Evolutionary conservation across 2,888 invertebrate species (phyloP).

Genomic region (Girardia tigrina): DNA sequence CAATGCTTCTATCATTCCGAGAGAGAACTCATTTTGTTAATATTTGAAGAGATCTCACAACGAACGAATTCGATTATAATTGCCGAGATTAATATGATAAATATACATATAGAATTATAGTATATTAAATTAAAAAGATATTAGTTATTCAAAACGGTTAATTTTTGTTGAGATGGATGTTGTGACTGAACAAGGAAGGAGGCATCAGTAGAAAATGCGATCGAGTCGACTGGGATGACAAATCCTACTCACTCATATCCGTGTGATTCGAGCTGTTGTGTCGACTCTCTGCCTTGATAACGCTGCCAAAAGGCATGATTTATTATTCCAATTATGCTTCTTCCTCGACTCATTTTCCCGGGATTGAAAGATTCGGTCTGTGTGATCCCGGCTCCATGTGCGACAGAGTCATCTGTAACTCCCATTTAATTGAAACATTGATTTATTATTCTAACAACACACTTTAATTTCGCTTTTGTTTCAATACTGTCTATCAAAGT

Average conservation of each 20-base stretch:
- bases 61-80: no score
- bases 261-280: background rate
- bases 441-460: background rate
- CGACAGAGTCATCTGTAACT: background rate
- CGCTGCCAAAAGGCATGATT: background rate
- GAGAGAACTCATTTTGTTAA: no score
- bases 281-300: background rate
- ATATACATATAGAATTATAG: background rate
- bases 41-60: no score
- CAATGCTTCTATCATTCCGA: no score
- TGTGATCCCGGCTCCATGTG: background rate
- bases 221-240: background rate
- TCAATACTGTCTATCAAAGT: no score
- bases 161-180: background rate
- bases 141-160: background rate
- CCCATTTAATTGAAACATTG: background rate
- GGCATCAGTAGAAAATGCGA: background rate
- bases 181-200: background rate
- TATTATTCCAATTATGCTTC: background rate
- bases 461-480: background rate
- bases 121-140: background rate
- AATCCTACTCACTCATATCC: background rate
- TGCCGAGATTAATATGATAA: no score
- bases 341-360: background rate
- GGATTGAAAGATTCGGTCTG: background rate